These are phyloP conservation scores for Pangasius djambal DNA, from an alignment of 2,797 vertebrate genomes.

Conservation along the genomic window DNA sequence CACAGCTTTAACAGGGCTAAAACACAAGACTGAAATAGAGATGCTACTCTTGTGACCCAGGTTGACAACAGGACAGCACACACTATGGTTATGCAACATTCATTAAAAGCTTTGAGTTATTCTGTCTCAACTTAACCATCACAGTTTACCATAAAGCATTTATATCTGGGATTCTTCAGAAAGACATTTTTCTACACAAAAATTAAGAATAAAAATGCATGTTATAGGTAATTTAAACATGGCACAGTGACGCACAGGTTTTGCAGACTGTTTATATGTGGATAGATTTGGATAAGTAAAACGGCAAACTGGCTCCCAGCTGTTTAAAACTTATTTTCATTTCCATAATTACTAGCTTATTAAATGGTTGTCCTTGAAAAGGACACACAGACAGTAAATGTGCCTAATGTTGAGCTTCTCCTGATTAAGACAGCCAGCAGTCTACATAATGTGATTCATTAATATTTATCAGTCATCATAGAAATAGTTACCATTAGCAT, in stretches of 20 bases:
- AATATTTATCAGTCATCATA: neutral
- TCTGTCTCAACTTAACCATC: neutral
- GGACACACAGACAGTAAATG: neutral
- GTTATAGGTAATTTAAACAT: neutral
- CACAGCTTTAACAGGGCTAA: constrained; percentile 16
- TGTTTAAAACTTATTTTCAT: neutral
- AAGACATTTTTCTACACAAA: neutral
- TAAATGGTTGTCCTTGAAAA: constrained; percentile 13
- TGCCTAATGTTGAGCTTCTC: neutral
- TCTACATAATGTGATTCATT: neutral
- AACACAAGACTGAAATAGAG: constrained; percentile 40
- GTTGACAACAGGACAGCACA: neutral
- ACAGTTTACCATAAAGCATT: too few relatives aligned
- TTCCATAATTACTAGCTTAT: neutral
- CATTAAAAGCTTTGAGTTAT: neutral
- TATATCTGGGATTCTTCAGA: neutral
- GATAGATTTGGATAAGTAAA: neutral
- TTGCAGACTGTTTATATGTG: neutral
- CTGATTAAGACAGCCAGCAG: neutral
- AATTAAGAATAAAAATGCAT: neutral
- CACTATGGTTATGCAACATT: neutral
- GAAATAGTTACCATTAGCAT: neutral
- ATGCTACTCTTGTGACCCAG: neutral
- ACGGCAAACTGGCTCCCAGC: neutral
- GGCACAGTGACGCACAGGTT: neutral